These are phyloP conservation scores for Bombyx mandarina DNA, from an alignment of 1,140 invertebrate genomes.

Conservation along the genomic window DNA sequence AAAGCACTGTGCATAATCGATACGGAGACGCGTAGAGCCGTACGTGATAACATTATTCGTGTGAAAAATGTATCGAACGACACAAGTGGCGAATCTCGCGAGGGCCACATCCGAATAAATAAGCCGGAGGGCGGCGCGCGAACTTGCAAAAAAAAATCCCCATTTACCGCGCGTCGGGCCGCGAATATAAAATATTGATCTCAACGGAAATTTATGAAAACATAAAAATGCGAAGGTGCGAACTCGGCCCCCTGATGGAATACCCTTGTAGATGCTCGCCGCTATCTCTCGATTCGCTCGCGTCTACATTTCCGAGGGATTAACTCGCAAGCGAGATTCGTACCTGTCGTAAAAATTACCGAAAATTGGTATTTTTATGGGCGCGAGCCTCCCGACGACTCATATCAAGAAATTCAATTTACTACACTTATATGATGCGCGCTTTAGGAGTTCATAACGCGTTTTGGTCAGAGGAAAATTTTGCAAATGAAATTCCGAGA, in stretches of 20 bases:
- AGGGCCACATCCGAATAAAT: conserved; percentile 37
- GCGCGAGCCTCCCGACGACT: conserved; percentile 1
- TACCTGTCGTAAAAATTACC: conserved; percentile 9
- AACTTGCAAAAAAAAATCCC: conserved; percentile 35
- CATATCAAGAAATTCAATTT: conserved; percentile 22
- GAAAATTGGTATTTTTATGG: conserved; percentile 1
- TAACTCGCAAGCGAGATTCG: conserved; percentile 11
- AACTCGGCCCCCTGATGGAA: conserved; percentile 30
- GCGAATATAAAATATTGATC: conserved; percentile 58
- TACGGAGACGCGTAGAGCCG: conserved; percentile 8
- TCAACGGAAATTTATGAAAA: conserved; percentile 53
- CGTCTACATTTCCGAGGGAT: conserved; percentile 15
- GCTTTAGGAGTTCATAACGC: conserved; percentile 21
- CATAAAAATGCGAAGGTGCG: conserved; percentile 47
- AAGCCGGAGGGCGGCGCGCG: conserved; percentile 22
- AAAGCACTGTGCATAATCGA: conserved; percentile 4
- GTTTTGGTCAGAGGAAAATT: conserved; percentile 30
- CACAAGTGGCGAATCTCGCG: conserved; percentile 38
- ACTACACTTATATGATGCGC: conserved; percentile 16
- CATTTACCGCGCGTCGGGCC: conserved; percentile 23
- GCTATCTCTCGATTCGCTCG: conserved; percentile 15
- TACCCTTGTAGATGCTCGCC: conserved; percentile 26
- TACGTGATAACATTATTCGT: conserved; percentile 47
- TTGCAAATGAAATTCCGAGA: conserved; percentile 41
- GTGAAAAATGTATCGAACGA: conserved; percentile 48